Percentiles rank a stretch among this genome's conserved stretches.
Evolutionary conservation across 2,113 vertebrate species (phyloP).

Genomic region (Gallinago jamesoni): DNA sequence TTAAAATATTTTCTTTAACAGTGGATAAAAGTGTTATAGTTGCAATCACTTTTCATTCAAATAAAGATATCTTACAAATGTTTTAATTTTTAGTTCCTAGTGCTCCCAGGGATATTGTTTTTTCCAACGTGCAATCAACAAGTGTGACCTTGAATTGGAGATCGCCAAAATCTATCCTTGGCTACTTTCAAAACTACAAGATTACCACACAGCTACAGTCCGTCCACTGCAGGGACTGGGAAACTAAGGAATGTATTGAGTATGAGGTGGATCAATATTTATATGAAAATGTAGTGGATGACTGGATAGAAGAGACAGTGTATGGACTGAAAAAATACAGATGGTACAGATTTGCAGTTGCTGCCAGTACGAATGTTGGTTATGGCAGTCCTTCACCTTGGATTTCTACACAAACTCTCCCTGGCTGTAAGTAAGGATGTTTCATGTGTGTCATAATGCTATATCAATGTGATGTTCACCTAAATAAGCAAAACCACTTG

Average conservation of each 20-base stretch:
- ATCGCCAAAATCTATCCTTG: slow-evolving; percentile 80
- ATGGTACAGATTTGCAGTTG: slow-evolving; percentile 88
- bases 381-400: slow-evolving; percentile 84
- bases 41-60: not conserved
- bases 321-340: slow-evolving; percentile 86
- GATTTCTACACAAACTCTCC: slow-evolving; percentile 83
- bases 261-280: slow-evolving; percentile 72
- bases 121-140: slow-evolving; percentile 82
- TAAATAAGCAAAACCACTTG: not conserved
- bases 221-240: slow-evolving; percentile 77
- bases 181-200: slow-evolving; percentile 88
- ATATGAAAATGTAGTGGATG: slow-evolving; percentile 53
- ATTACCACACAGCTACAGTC: slow-evolving; percentile 83
- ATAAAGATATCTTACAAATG: not conserved
- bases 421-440: slow-evolving; percentile 84
- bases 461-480: not conserved
- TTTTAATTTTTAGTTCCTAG: slow-evolving; percentile 82
- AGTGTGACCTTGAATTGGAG: slow-evolving; percentile 87
- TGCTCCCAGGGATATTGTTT: slow-evolving; percentile 79
- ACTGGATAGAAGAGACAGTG: slow-evolving; percentile 74
- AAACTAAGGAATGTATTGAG: slow-evolving; percentile 80
- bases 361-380: slow-evolving; percentile 89
- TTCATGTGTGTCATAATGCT: not conserved
- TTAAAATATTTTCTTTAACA: not conserved
- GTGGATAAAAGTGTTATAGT: not conserved